A percentile compares a stretch with the other conserved stretches of the same genome.
Evolutionary conservation across 2,113 vertebrate genomes (phyloP).

Genomic region (Melanocharis versteri): DNA sequence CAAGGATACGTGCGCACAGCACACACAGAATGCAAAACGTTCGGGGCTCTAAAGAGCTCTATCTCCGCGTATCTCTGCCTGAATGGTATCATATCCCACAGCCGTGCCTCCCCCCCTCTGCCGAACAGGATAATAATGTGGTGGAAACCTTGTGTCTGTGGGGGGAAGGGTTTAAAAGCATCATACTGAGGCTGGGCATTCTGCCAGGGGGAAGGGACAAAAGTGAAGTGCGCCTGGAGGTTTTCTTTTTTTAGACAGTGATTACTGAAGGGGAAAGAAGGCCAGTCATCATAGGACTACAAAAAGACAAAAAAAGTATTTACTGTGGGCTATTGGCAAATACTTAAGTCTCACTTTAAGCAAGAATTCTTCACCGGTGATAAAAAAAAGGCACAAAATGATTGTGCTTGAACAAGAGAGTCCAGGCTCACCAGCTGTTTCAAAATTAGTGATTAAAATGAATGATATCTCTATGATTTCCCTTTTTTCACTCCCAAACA

Average conservation of each 20-base stretch:
- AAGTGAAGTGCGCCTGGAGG: slow-evolving; percentile 62
- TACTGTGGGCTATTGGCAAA: slow-evolving; percentile 43
- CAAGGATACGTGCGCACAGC: not conserved
- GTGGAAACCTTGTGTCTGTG: slow-evolving; percentile 40
- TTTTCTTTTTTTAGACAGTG: slow-evolving; percentile 66
- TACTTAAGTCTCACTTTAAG: slow-evolving; percentile 44
- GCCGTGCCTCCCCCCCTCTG: not conserved
- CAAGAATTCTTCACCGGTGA: slow-evolving; percentile 1
- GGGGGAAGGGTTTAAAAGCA: slow-evolving; percentile 59
- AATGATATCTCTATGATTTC: not conserved
- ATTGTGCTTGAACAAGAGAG: not conserved
- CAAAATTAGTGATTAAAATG: slow-evolving; percentile 33
- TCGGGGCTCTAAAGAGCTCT: not conserved
- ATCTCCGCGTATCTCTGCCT: not conserved
- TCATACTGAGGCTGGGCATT: slow-evolving; percentile 60
- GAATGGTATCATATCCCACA: not conserved
- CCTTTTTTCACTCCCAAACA: not conserved
- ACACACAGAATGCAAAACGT: rapidly evolving
- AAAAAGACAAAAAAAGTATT: slow-evolving; percentile 55
- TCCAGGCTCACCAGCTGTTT: not conserved
- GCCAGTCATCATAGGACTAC: slow-evolving; percentile 8
- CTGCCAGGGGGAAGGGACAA: slow-evolving; percentile 60
- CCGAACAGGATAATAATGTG: not conserved
- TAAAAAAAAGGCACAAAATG: not conserved
- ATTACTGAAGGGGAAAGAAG: slow-evolving; percentile 58